Percentiles rank a stretch among this genome's conserved stretches.
phyloP scores from a whole-genome alignment of 2,113 vertebrate species.

The Anhinga rufa region DNA sequence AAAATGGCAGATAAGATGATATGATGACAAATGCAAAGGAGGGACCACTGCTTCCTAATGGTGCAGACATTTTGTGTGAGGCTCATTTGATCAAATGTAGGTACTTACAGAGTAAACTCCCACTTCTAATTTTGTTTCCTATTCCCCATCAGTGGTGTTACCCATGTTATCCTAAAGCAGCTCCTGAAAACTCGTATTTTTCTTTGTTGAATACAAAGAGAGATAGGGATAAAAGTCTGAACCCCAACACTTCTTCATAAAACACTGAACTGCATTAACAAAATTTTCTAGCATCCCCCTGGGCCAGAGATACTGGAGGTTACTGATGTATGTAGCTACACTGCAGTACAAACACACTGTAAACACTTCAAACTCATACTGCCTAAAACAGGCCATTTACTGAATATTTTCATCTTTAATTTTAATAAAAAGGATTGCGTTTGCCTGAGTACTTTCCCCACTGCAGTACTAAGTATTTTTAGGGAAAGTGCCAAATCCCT shows the following conservation, averaged over 20 bases:
- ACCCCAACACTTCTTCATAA: neutral
- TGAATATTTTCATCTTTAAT: neutral
- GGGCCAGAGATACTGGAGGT: neutral
- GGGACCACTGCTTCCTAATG: neutral
- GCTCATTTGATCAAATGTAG: neutral
- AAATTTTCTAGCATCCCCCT: neutral
- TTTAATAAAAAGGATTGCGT: neutral
- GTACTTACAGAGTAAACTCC: neutral
- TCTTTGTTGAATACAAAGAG: neutral
- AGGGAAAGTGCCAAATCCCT: neutral
- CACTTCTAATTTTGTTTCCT: neutral
- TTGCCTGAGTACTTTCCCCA: neutral
- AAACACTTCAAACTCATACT: neutral
- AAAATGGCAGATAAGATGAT: neutral
- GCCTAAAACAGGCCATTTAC: neutral
- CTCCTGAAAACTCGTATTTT: neutral
- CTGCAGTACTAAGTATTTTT: neutral
- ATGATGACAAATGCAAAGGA: neutral
- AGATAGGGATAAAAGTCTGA: neutral
- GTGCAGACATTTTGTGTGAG: neutral
- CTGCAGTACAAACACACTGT: neutral
- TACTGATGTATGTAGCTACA: neutral
- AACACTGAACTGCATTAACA: neutral
- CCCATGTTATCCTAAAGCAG: neutral
- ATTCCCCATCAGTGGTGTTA: neutral